Base-by-base conservation (phyloP, 2,797 vertebrate genomes). In the Chelidonichthys spinosus region DNA sequence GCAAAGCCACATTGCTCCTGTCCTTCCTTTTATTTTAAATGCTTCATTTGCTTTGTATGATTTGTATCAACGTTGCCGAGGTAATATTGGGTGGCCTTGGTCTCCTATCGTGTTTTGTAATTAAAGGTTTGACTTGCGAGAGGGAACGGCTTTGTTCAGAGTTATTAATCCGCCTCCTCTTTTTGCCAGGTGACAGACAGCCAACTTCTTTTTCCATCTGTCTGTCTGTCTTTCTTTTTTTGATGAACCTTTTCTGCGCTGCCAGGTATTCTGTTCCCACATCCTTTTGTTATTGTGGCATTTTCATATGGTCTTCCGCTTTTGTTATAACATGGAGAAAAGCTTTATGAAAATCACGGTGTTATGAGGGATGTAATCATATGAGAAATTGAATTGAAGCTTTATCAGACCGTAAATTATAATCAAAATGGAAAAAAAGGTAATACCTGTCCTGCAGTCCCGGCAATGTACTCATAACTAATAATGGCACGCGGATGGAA, bases 81-180 rank as follows among this genome's bases (percentile, higher is more conserved):
- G 90, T 89, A 86, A 92, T 90, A 90, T 83, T 81, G 75, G 49
- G 76, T 76, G 82, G 81, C 55, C 83, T 70, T 66, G 66, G 63
- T 85, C 81, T 90, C 74, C 83, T 80, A 82, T 90, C 87, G 35
- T 91, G 86, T 83, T 85, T 81, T 82, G 81, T 93, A 93, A 94
- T 94, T 94, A 94, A 92, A 92, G 91, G 82, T 89, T 84, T 74
- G 78, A 85, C 71, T 87, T 85, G 84, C 88, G 79, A 61, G 73
- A 81, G 82, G 78, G 83, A 85, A 66, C 32, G 14, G 80, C 88
- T 89, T 94, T 91, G 86, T 92, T 89, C 84, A 69, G 72, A 81
- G 71, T 86, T 92, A 92, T 92, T 93, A 90, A 90, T 92, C 81
- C n/a, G 54, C 75, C 73, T 58, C 82, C 74, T 82, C 74, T 79